Evolutionary conservation across 2,888 invertebrate genomes (phyloP), one percentile per base, ranked within the genome.

Genomic region (Hirtodrosophila histrioides): DNA sequence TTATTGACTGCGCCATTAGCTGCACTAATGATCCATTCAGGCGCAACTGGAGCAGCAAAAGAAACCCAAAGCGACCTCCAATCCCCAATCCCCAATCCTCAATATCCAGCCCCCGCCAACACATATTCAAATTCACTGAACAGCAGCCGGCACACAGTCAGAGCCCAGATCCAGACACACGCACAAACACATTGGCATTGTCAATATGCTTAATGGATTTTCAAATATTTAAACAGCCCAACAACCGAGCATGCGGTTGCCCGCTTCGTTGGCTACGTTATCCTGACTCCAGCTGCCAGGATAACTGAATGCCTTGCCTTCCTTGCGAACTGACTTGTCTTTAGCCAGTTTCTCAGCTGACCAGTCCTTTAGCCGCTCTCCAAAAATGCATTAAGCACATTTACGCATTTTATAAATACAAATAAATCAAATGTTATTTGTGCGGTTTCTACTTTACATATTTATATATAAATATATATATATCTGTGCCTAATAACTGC

Each of bases 171-270:
- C 29, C 41, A 62, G 36, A 55, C 44, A 36, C 24, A 35, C 24
- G 55, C 56, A 54, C 49, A 72, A 58, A 65, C 44, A 56, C 56
- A 44, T 40, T 68, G 78, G 53, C 84, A 80, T 85, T 85, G 85
- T 85, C 88, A 85, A 85, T 87, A 85, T 87, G 86, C 88, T 80
- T 85, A 85, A 85, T 85, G 85, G 85, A 85, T 87, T 87, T 87
- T 87, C 88, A 85, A 87, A 85, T 85, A 85, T 85, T 85, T 85
- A 87, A 78, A 83, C 82, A 87, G 79, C 58, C 49, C 57, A 55
- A 54, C 54, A 64, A 57, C 45, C 53, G 58, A 82, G 54, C 62
- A 37, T 60, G 70, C 58, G 75, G 67, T 63, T 67, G 49, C 49
- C 54, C 53, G 45, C 65, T 56, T 11, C 39, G 23, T 51, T 45